These are phyloP conservation scores for Chanos chanos DNA, from an alignment of 2,797 vertebrate genomes.

Conservation along the genomic window DNA sequence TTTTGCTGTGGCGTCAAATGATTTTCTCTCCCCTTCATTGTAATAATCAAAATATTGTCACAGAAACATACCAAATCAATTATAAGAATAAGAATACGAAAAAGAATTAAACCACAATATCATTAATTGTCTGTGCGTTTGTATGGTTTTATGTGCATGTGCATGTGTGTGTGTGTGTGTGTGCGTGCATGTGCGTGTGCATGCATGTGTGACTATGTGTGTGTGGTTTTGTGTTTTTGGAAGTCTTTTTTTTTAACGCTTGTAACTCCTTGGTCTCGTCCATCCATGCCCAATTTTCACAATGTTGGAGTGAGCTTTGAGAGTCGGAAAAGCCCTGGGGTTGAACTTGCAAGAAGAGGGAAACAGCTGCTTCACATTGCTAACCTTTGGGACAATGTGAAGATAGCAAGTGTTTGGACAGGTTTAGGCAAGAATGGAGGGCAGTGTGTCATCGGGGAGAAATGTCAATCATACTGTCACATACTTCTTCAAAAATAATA, in stretches of 20 bases:
- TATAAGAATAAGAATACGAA: too few relatives aligned
- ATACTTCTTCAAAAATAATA: conserved; percentile 60
- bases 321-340: conserved; percentile 45
- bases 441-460: conserved; percentile 61
- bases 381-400: conserved; percentile 70
- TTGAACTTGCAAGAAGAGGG: conserved; percentile 58
- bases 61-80: not conserved
- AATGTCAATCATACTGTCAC: conserved; percentile 60
- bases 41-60: conserved; percentile 17
- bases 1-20: conserved; percentile 20
- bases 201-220: too few relatives aligned
- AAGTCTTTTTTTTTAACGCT: not conserved
- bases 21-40: too few relatives aligned
- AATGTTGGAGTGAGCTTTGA: conserved; percentile 21
- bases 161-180: too few relatives aligned
- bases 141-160: not conserved
- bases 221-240: not conserved
- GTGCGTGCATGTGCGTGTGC: too few relatives aligned
- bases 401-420: conserved; percentile 69
- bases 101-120: too few relatives aligned
- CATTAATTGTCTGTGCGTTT: not conserved
- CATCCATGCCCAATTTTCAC: not conserved
- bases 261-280: too few relatives aligned
- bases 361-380: conserved; percentile 72
- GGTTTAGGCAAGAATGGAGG: conserved; percentile 69